Evolutionary conservation across 37 sponge, comb jelly and placozoan species (phyloP).

Genomic region (Aplysina aerophoba): DNA sequence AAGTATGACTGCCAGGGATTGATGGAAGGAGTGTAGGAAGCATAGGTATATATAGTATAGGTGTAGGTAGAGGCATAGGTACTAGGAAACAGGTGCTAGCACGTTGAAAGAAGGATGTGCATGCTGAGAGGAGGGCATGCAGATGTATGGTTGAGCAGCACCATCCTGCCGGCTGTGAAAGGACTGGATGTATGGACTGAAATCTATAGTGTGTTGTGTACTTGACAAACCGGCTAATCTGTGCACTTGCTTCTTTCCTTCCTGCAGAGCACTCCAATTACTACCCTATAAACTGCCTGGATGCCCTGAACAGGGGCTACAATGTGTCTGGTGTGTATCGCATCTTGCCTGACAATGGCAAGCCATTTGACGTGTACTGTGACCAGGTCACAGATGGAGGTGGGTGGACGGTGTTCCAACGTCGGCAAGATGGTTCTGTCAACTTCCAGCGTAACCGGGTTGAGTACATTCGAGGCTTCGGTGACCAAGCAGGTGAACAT

Average conservation of each 20-base stretch:
- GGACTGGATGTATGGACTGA: no score
- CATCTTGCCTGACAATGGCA: constrained; percentile 7
- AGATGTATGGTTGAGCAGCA: no score
- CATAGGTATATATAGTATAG: no score
- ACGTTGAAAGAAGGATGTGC: no score
- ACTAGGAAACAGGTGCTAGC: no score
- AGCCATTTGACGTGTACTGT: constrained; percentile 30
- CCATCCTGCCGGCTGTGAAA: no score
- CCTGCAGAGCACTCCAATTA: not conserved
- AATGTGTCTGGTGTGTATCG: constrained; percentile 22
- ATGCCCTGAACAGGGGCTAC: constrained; percentile 10
- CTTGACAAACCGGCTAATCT: no score
- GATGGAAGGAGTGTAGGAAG: no score
- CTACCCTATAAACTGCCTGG: constrained; percentile 25
- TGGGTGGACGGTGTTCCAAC: constrained; percentile 35
- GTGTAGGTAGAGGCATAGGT: no score
- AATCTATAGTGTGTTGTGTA: no score
- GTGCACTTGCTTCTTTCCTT: not conserved
- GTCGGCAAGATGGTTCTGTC: constrained; percentile 30
- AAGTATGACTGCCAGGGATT: not conserved
- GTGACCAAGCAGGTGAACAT: not conserved
- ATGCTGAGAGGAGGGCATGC: no score
- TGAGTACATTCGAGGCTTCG: constrained; percentile 32
- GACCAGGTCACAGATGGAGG: constrained; percentile 38
- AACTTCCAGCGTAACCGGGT: constrained; percentile 24